phyloP scores from a whole-genome alignment of 2,797 vertebrate species.

The Salmo trutta region DNA sequence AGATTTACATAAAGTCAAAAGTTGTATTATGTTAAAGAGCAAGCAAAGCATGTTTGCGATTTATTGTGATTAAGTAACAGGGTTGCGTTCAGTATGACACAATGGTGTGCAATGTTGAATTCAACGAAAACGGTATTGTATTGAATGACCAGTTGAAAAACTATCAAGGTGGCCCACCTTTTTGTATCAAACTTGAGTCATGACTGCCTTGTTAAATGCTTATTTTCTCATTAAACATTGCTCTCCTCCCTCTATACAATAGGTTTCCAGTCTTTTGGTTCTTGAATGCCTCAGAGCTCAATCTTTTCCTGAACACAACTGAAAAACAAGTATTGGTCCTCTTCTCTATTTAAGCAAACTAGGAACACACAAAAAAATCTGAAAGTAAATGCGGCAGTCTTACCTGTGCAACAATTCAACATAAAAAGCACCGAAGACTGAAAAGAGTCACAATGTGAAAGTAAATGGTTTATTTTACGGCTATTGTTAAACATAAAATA shows the following conservation, averaged over 20 bases:
- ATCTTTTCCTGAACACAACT: background rate
- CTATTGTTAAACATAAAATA: conserved; percentile 52
- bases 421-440: conserved; percentile 15
- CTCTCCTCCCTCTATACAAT: conserved; percentile 30
- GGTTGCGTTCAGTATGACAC: background rate
- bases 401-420: background rate
- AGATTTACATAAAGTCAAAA: background rate
- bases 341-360: background rate
- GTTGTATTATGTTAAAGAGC: conserved; percentile 9
- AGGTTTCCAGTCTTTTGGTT: background rate
- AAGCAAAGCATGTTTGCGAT: conserved; percentile 28
- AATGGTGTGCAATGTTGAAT: no score
- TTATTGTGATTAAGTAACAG: conserved; percentile 17
- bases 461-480: conserved; percentile 65
- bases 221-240: conserved; percentile 30
- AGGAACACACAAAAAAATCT: background rate
- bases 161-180: no score
- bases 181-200: background rate
- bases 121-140: no score
- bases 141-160: no score
- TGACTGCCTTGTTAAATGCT: background rate
- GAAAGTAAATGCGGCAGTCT: no score
- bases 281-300: background rate
- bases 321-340: no score
- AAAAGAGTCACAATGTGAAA: conserved; percentile 31